phyloP scores from a whole-genome alignment of 2,888 invertebrate species.

The Sinodicranocentrus sp. region DNA sequence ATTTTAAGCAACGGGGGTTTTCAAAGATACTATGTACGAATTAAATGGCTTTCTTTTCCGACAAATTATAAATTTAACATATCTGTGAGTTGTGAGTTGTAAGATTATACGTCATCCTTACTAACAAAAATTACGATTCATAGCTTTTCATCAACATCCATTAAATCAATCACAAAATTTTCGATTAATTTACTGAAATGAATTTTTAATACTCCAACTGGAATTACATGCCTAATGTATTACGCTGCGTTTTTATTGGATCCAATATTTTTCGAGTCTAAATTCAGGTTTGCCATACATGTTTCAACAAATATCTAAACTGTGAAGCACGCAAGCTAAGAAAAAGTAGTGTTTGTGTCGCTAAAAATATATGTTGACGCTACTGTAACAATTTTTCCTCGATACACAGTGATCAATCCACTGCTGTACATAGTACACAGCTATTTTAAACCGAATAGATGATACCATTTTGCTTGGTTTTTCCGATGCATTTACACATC shows the following conservation, averaged over 20 bases:
- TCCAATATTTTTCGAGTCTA: constrained; percentile 29
- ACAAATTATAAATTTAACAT: too few relatives aligned
- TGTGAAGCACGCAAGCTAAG: constrained; percentile 38
- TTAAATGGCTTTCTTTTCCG: too few relatives aligned
- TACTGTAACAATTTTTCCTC: constrained; percentile 48
- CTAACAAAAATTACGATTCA: too few relatives aligned
- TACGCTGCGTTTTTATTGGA: not conserved
- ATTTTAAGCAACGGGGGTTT: too few relatives aligned
- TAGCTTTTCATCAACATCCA: too few relatives aligned
- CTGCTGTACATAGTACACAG: not conserved
- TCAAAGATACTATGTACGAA: too few relatives aligned
- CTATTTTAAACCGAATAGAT: constrained; percentile 30
- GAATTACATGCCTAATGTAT: too few relatives aligned
- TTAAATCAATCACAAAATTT: too few relatives aligned
- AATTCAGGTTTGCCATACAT: constrained; percentile 36
- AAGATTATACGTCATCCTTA: too few relatives aligned
- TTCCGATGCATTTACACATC: not conserved
- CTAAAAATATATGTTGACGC: constrained; percentile 65
- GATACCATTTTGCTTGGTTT: not conserved
- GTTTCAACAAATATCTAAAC: constrained; percentile 56
- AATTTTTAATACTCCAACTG: too few relatives aligned
- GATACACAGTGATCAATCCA: constrained; percentile 25
- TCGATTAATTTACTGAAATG: too few relatives aligned
- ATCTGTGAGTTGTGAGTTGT: too few relatives aligned
- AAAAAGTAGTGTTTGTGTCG: constrained; percentile 30